Evolutionary conservation across 2,888 invertebrate genomes (phyloP), one percentile per base, ranked within the genome.

Genomic region (Gastrophysa polygoni): DNA sequence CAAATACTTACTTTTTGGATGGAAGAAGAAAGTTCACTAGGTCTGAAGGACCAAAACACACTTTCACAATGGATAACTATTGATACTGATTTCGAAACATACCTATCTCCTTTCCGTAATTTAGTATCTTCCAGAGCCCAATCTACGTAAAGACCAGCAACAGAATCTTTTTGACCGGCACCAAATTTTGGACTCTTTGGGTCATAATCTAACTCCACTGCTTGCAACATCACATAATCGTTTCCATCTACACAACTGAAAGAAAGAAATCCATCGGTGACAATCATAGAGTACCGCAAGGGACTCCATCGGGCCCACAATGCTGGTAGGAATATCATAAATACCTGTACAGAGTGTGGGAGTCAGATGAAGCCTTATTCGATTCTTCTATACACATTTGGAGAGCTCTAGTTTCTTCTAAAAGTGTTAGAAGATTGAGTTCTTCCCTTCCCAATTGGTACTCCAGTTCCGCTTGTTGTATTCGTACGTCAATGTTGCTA

Each of bases 401-500:
- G 17, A 95, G 85, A 52, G 91, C 89, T 59, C 93, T 86, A 59
- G 89, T 90, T 82, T 95, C 94, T 83, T 95, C 94, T 68, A 92
- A 86, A 72, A 95, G 85, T 49, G 93, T 92, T 69, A 94, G 82
- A 75, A 95, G 85, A 81, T 94, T 93, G 68, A 95, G 82, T 82
- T 95, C 95, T 81, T 95, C 95, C 48, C 94, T 86, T 0, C 95
- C 95, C 69, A 94, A 83, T 78, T 93, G 90, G 80, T 94, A 95
- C 78, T 95, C 95, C 71, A 95, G 82, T 81, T 95, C 95, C 0
- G 95, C 95, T 78, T 95, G 94, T 75, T 93, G 91, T 78, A 95
- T 95, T 70, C 94, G 86, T 49, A 91, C 90, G 81, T 95, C 95
- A 62, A 95, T 95, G 80, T 94, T 94, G 75, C 94, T 94, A 81